These are phyloP conservation scores for Augochlorella aurata DNA, from an alignment of 2,888 invertebrate genomes.

Conservation along the genomic window DNA sequence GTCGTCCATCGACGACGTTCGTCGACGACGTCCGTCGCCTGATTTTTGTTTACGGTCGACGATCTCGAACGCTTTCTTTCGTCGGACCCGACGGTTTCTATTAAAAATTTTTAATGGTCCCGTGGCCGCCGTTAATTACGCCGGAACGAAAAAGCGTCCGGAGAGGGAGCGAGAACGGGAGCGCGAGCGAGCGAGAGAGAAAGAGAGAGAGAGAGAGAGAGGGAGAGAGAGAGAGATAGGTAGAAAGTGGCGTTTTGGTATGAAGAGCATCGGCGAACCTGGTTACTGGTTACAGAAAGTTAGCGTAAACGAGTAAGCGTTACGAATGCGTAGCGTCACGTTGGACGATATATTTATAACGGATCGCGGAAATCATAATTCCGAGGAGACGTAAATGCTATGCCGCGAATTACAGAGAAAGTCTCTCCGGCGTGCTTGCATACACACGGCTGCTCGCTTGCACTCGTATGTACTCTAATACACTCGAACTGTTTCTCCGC, in stretches of 20 bases:
- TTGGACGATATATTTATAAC: constrained; percentile 52
- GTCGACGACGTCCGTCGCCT: background rate
- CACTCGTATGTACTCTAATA: background rate
- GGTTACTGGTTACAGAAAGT: constrained; percentile 45
- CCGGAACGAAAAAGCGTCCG: constrained; percentile 26
- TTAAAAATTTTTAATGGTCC: constrained; percentile 36
- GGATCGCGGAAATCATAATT: constrained; percentile 64
- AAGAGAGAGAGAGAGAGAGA: background rate
- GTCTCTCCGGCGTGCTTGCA: constrained; percentile 31
- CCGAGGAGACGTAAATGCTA: constrained; percentile 46
- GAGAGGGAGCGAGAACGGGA: background rate
- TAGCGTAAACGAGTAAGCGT: constrained; percentile 38
- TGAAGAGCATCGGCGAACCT: constrained; percentile 41
- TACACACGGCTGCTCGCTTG: constrained; percentile 3
- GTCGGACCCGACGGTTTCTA: background rate
- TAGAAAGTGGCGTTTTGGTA: constrained; percentile 55
- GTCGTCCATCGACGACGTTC: background rate
- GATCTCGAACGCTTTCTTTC: constrained; percentile 3
- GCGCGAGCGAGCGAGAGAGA: constrained; percentile 32
- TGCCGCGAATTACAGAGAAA: constrained; percentile 59
- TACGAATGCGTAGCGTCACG: constrained; percentile 42
- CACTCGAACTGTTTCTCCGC: background rate
- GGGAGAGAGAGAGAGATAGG: constrained; percentile 5
- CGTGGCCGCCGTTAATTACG: constrained; percentile 40
- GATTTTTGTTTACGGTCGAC: constrained; percentile 10